Conservation (phyloP, 2,113 vertebrate species). For the Notechis scutatus region DNA sequence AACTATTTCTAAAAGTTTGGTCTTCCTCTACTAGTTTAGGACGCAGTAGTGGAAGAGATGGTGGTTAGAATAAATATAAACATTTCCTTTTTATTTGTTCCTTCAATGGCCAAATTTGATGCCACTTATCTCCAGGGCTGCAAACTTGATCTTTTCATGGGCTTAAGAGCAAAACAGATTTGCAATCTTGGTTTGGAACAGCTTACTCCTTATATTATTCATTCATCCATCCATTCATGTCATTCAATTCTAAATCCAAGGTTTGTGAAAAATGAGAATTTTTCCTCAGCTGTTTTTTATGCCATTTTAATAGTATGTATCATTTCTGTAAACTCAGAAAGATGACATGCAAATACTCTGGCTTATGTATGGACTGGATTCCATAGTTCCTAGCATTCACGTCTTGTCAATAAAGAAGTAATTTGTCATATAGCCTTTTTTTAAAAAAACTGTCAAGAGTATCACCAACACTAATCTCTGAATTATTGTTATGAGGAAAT, state of each 20-base stretch:
- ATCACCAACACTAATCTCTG: conserved; percentile 6
- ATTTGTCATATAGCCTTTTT: neutral
- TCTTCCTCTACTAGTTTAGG: neutral
- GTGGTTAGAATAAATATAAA: neutral
- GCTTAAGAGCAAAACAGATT: neutral
- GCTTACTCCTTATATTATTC: neutral
- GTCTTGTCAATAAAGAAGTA: conserved; percentile 27
- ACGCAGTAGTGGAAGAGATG: neutral
- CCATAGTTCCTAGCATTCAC: neutral
- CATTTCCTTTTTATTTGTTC: neutral
- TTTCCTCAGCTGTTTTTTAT: neutral
- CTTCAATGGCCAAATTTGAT: neutral
- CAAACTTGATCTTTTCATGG: neutral
- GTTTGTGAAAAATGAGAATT: neutral
- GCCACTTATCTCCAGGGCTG: neutral
- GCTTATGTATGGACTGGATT: neutral
- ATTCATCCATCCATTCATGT: neutral
- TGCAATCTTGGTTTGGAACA: neutral
- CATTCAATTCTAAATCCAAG: neutral
- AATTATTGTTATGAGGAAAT: conserved; percentile 10
- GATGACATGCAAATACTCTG: neutral
- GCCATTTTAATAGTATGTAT: neutral
- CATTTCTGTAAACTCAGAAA: neutral
- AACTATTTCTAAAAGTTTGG: neutral
- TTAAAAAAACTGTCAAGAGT: neutral